Evolutionary conservation across 1,140 invertebrate genomes (phyloP).

Genomic region (Drosophila ambigua): DNA sequence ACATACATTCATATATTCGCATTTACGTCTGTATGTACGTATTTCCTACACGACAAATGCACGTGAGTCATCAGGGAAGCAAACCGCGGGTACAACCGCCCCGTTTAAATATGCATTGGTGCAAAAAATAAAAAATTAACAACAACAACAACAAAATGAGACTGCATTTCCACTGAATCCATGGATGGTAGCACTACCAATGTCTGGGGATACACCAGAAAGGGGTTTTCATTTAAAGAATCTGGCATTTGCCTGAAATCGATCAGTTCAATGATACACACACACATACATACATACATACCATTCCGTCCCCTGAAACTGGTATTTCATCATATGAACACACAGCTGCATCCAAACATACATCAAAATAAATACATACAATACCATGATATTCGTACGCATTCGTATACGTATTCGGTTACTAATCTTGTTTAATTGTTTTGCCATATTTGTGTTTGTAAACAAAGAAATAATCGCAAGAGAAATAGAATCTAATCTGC

Average conservation of each 20-base stretch:
- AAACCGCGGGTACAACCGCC: constrained; percentile 46
- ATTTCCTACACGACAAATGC: constrained; percentile 43
- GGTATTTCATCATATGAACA: constrained; percentile 32
- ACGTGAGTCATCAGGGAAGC: constrained; percentile 47
- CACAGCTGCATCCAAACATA: constrained; percentile 20
- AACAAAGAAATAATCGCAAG: constrained; percentile 59
- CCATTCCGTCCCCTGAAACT: no score
- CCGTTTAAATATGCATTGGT: constrained; percentile 34
- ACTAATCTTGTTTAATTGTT: constrained; percentile 46
- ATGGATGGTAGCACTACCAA: constrained; percentile 13
- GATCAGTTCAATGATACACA: no score
- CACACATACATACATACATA: no score
- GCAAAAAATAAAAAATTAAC: constrained; percentile 22
- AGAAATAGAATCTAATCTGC: constrained; percentile 51
- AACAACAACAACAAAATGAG: no score
- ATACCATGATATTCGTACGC: constrained; percentile 1
- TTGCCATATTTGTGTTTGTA: constrained; percentile 36
- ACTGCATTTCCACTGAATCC: constrained; percentile 41
- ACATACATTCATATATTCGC: constrained; percentile 20
- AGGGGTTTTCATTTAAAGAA: no score
- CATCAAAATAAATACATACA: constrained; percentile 29
- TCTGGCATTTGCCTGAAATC: no score
- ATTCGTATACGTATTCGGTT: constrained; percentile 30
- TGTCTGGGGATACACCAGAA: no score
- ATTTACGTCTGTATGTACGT: neutral